phyloP scores from a whole-genome alignment of 2,888 invertebrate genomes.

The Melanostoma scalare region DNA sequence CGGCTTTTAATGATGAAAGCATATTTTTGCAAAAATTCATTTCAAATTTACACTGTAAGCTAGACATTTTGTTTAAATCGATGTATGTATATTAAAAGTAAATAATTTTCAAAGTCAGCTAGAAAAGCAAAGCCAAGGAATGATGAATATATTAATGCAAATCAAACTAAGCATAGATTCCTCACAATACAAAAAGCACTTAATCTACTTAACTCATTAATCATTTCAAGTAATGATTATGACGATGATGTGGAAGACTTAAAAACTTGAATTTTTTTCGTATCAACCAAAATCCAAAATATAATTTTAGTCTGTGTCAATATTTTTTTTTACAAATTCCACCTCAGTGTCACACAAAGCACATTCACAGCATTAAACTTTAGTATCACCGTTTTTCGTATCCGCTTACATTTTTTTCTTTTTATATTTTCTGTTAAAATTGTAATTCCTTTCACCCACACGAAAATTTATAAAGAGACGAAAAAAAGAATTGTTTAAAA shows the following conservation, averaged over 20 bases:
- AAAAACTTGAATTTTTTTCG: slow-evolving; percentile 68
- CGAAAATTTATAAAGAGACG: slow-evolving; percentile 57
- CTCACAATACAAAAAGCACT: slow-evolving; percentile 83
- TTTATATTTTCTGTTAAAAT: slow-evolving; percentile 9
- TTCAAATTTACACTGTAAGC: slow-evolving; percentile 28
- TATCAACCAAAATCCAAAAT: slow-evolving; percentile 30
- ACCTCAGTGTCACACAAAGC: slow-evolving; percentile 59
- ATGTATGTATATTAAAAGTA: slow-evolving; percentile 17
- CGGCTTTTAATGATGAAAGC: slow-evolving; percentile 58
- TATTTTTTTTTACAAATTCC: slow-evolving; percentile 44
- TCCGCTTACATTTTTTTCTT: slow-evolving; percentile 17
- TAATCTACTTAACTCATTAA: slow-evolving; percentile 71
- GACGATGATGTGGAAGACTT: slow-evolving; percentile 68
- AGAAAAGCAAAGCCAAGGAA: slow-evolving; percentile 55
- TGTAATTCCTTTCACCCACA: slow-evolving; percentile 16
- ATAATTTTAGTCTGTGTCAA: slow-evolving; percentile 8
- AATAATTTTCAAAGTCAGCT: slow-evolving; percentile 10
- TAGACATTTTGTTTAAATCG: slow-evolving; percentile 13
- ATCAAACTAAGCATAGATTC: slow-evolving; percentile 79
- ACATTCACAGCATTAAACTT: slow-evolving; percentile 32
- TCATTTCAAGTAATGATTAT: slow-evolving; percentile 70
- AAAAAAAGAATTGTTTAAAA: slow-evolving; percentile 48
- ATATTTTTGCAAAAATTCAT: slow-evolving; percentile 57
- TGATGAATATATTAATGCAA: slow-evolving; percentile 66
- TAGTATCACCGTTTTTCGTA: slow-evolving; percentile 20